Evolutionary conservation across 2,888 invertebrate genomes (phyloP).

Genomic region (Catocala nupta): DNA sequence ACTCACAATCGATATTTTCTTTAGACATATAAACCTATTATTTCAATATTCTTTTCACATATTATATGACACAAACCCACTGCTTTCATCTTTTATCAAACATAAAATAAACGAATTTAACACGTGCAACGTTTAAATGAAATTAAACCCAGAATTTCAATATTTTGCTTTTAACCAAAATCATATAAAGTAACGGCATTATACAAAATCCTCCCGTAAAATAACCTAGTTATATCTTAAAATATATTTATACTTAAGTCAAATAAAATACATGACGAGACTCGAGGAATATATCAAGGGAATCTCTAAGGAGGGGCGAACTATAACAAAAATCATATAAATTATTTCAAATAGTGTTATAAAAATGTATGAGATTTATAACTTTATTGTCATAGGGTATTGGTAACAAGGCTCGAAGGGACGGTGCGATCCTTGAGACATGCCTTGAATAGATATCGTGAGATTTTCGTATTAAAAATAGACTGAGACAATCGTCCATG

Average conservation of each 20-base stretch:
- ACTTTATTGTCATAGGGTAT: conserved; percentile 67
- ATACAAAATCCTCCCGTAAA: background rate
- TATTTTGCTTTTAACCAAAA: too few relatives aligned
- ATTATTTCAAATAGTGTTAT: conserved; percentile 72
- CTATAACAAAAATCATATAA: conserved; percentile 51
- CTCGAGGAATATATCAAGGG: conserved; percentile 33
- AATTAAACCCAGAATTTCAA: too few relatives aligned
- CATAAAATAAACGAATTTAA: too few relatives aligned
- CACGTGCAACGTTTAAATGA: too few relatives aligned
- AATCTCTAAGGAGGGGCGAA: conserved; percentile 32
- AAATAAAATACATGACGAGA: conserved; percentile 6
- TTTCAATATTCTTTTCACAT: too few relatives aligned
- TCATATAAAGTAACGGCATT: too few relatives aligned
- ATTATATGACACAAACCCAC: too few relatives aligned
- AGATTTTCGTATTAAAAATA: conserved; percentile 69
- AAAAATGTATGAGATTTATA: conserved; percentile 79
- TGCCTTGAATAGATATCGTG: conserved; percentile 66
- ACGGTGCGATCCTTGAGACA: conserved; percentile 55
- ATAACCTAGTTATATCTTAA: background rate
- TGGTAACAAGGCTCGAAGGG: conserved; percentile 54
- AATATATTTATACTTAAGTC: conserved; percentile 1
- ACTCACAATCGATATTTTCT: too few relatives aligned
- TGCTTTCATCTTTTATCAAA: too few relatives aligned
- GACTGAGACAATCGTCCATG: conserved; percentile 54
- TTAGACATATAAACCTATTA: too few relatives aligned